Percentiles rank a stretch among this genome's conserved stretches.
Conservation (phyloP, 2,797 vertebrate genomes). For the Falco peregrinus region DNA sequence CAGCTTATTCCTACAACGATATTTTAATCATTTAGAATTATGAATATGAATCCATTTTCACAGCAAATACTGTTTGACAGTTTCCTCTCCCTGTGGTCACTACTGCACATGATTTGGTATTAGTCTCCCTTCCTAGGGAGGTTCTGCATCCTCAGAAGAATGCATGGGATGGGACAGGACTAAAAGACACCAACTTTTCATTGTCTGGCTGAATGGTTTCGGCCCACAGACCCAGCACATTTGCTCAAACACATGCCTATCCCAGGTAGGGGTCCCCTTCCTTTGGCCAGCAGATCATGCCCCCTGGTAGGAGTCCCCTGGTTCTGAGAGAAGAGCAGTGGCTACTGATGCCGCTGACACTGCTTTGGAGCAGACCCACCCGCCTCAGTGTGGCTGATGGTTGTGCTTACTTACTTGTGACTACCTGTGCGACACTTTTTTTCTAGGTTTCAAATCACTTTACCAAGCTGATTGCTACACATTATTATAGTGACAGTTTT, state of each 20-base stretch:
- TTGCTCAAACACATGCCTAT: neutral
- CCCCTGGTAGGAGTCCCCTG: neutral
- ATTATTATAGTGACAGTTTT: neutral
- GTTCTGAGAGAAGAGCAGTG: neutral
- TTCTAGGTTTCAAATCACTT: neutral
- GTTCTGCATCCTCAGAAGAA: neutral
- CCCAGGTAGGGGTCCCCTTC: neutral
- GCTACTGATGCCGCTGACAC: neutral
- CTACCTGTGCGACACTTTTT: neutral
- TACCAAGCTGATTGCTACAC: neutral
- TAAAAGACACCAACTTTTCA: neutral
- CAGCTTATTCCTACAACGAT: neutral
- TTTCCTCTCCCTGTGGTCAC: neutral
- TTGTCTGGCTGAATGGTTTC: neutral
- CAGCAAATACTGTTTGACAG: neutral
- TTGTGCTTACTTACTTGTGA: neutral
- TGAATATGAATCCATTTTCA: neutral
- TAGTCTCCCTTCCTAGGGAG: neutral
- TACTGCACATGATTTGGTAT: neutral
- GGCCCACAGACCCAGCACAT: neutral
- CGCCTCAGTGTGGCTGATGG: fast-evolving
- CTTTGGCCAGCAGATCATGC: neutral
- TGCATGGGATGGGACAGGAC: neutral
- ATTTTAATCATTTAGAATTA: neutral
- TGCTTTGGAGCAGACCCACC: neutral